Evolutionary conservation across 2,113 vertebrate species (phyloP).

Genomic region (Phocoena phocoena): DNA sequence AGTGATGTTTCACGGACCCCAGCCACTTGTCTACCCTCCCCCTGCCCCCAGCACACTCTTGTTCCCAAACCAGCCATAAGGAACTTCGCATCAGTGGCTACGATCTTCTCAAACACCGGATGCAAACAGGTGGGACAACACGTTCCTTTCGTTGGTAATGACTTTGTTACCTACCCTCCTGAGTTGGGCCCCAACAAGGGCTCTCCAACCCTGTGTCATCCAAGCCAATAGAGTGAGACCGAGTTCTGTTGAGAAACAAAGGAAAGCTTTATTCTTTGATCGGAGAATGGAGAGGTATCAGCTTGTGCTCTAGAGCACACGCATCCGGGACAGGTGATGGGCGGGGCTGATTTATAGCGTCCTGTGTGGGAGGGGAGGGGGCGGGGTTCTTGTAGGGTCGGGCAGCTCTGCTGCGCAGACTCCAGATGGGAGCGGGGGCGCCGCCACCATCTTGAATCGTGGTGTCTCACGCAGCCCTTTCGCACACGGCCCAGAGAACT

Average conservation of each 20-base stretch:
- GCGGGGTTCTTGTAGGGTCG: not conserved
- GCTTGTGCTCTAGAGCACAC: not conserved
- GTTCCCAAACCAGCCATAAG: not conserved
- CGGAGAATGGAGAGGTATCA: not conserved
- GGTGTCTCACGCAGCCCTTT: not conserved
- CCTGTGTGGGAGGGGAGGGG: accelerated
- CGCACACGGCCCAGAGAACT: not conserved
- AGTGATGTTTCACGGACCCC: accelerated
- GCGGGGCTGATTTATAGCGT: not conserved
- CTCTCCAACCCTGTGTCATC: not conserved
- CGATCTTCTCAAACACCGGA: not conserved
- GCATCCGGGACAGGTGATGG: not conserved
- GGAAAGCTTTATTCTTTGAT: not conserved
- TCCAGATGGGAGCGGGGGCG: not conserved
- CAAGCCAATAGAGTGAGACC: not conserved
- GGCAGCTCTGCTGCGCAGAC: accelerated
- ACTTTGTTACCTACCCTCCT: not conserved
- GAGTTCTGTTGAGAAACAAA: not conserved
- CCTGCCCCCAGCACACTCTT: accelerated
- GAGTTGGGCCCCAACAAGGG: not conserved
- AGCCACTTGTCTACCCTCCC: not conserved
- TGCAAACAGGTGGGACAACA: not conserved
- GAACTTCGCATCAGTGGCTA: too few relatives aligned
- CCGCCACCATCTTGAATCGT: not conserved
- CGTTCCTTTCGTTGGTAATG: not conserved